Evolutionary conservation across 2,797 vertebrate genomes (phyloP).

Genomic region (Sardinella longiceps): DNA sequence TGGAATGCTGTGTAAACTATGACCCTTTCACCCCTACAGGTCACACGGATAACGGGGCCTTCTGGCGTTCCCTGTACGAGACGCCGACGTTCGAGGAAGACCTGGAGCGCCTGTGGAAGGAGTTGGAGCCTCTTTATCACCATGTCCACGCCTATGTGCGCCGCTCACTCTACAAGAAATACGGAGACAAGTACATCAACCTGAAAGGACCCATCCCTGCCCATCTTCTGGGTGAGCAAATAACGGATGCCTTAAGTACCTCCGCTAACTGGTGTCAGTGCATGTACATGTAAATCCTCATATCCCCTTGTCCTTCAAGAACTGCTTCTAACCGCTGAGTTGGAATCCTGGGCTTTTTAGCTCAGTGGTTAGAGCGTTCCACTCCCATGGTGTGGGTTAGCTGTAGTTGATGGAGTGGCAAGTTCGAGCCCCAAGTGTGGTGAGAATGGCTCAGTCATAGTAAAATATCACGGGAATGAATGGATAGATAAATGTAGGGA

Average conservation of each 20-base stretch:
- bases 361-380: too few relatives aligned
- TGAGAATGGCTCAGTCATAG: too few relatives aligned
- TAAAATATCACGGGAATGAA: neutral
- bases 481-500: too few relatives aligned
- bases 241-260: too few relatives aligned
- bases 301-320: too few relatives aligned
- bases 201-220: slow-evolving; percentile 94
- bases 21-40: slow-evolving; percentile 66
- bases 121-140: slow-evolving; percentile 91
- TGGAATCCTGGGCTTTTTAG: too few relatives aligned
- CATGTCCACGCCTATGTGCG: slow-evolving; percentile 93
- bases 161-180: slow-evolving; percentile 84
- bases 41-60: slow-evolving; percentile 85
- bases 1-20: neutral
- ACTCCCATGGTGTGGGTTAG: too few relatives aligned
- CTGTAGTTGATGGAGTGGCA: too few relatives aligned
- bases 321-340: too few relatives aligned
- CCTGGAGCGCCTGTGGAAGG: slow-evolving; percentile 85
- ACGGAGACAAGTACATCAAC: slow-evolving; percentile 81
- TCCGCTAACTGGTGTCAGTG: too few relatives aligned
- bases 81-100: slow-evolving; percentile 86
- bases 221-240: slow-evolving; percentile 87
- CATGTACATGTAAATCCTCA: too few relatives aligned
- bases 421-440: too few relatives aligned
- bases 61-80: slow-evolving; percentile 92